Evolutionary conservation across 2,113 vertebrate species (phyloP).

Genomic region (Anseranas semipalmata): DNA sequence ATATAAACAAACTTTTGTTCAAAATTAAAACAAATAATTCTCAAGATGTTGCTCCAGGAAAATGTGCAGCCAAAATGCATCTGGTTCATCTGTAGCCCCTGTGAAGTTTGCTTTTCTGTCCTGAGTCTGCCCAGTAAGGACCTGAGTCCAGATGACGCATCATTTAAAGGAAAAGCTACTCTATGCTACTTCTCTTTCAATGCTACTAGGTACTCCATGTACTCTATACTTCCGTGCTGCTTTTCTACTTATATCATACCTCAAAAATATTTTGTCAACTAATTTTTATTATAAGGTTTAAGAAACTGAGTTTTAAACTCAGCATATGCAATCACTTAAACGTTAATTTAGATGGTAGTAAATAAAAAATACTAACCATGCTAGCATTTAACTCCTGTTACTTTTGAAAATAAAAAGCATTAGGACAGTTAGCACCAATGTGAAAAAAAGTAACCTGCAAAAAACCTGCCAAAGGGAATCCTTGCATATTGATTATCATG

Average conservation of each 20-base stretch:
- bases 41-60: neutral
- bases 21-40: neutral
- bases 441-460: neutral
- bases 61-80: neutral
- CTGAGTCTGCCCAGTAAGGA: too few relatives aligned
- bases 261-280: neutral
- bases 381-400: neutral
- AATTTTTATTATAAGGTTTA: neutral
- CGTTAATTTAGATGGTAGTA: neutral
- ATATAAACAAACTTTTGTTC: neutral
- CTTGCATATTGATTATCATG: neutral
- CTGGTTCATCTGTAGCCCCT: neutral
- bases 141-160: too few relatives aligned
- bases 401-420: neutral
- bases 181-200: neutral
- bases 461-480: neutral
- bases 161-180: neutral
- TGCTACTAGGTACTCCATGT: neutral
- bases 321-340: neutral
- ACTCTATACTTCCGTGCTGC: neutral
- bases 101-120: neutral
- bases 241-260: neutral
- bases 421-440: neutral
- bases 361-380: neutral
- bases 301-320: neutral